Evolutionary conservation across 2,888 invertebrate species (phyloP).

Genomic region (Cryptocheilus praepositus): DNA sequence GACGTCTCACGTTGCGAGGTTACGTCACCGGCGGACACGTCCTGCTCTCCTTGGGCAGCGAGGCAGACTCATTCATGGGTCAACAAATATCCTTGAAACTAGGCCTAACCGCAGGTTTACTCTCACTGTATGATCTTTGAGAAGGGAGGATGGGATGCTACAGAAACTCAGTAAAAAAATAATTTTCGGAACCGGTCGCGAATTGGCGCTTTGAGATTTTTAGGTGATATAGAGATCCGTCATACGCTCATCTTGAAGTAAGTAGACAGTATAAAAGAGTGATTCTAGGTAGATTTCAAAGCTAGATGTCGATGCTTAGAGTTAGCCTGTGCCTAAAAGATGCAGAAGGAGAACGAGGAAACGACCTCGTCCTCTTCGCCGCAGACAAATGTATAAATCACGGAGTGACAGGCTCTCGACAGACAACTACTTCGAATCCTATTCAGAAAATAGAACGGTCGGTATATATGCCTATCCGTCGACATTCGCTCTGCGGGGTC

Average conservation of each 20-base stretch:
- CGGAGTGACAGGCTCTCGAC: conserved; percentile 57
- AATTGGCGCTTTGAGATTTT: too few species aligned
- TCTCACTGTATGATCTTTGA: too few species aligned
- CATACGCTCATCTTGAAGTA: too few species aligned
- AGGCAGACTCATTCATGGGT: neutral
- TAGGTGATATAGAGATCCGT: too few species aligned
- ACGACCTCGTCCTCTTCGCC: conserved; percentile 54
- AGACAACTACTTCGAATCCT: conserved; percentile 54
- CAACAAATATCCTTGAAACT: too few species aligned
- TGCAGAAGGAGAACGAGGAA: conserved; percentile 42
- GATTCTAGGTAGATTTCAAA: too few species aligned
- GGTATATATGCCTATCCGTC: conserved; percentile 45
- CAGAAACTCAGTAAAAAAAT: too few species aligned
- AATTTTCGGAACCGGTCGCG: too few species aligned
- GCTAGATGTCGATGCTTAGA: too few species aligned
- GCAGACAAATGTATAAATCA: conserved; percentile 62
- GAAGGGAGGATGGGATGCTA: too few species aligned
- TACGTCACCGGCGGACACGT: conserved; percentile 18
- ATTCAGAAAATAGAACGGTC: conserved; percentile 59
- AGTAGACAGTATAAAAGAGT: too few species aligned
- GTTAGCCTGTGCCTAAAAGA: neutral
- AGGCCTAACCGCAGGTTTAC: too few species aligned
- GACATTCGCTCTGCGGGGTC: conserved; percentile 23
- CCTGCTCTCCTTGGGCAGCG: conserved; percentile 1
- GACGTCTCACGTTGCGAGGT: conserved; percentile 28